These are phyloP conservation scores for Drosophila bocki DNA, from an alignment of 1,140 invertebrate species.

Conservation along the genomic window DNA sequence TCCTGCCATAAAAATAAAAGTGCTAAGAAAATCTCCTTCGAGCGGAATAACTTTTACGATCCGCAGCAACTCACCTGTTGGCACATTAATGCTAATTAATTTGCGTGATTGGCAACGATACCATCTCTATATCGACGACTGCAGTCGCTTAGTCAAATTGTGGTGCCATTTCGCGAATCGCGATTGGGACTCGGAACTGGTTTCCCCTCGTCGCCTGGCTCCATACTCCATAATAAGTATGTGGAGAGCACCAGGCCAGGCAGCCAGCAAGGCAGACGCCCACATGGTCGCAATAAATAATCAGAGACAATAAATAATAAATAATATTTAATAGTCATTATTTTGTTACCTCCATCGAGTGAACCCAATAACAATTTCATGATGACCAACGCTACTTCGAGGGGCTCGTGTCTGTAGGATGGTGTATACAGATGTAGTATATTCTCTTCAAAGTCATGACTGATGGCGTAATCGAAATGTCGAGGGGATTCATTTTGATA, in stretches of 20 bases:
- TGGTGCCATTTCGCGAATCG: conserved; percentile 53
- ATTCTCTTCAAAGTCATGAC: neutral
- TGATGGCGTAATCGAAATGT: conserved; percentile 32
- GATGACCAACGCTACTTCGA: conserved; percentile 42
- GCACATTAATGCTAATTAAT: conserved; percentile 30
- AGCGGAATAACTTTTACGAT: neutral
- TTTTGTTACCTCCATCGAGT: conserved; percentile 41
- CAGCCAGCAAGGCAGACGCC: conserved; percentile 56
- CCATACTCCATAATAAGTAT: conserved; percentile 16
- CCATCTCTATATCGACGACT: conserved; percentile 35
- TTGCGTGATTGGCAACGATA: conserved; percentile 14
- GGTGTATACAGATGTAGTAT: neutral
- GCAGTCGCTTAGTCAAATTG: conserved; percentile 66
- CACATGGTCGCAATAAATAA: conserved; percentile 51
- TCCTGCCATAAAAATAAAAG: neutral
- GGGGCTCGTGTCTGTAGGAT: conserved; percentile 39
- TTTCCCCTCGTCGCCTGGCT: conserved; percentile 37
- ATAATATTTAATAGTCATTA: conserved; percentile 59
- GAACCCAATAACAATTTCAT: conserved; percentile 44
- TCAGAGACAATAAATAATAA: conserved; percentile 48
- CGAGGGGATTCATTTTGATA: conserved; percentile 5
- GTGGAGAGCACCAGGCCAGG: conserved; percentile 16
- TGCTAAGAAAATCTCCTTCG: conserved; percentile 8
- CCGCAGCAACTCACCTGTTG: conserved; percentile 1
- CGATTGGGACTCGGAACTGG: conserved; percentile 61